phyloP scores from a whole-genome alignment of 2,113 vertebrate species.

The Nycticryphes semicollaris region DNA sequence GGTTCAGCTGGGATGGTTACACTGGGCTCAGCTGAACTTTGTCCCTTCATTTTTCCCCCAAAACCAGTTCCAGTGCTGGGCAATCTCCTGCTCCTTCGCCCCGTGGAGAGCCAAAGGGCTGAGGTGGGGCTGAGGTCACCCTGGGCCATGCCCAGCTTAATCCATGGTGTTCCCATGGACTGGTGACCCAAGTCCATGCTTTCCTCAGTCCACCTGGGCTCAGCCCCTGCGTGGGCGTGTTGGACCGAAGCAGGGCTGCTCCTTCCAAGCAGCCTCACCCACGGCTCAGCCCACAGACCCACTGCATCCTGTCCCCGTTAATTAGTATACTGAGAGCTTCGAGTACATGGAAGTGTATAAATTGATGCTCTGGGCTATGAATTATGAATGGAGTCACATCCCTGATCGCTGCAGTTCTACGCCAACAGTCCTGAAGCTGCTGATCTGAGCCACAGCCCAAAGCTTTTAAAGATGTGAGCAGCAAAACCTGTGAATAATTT shows the following conservation, averaged over 20 bases:
- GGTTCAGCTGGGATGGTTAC: neutral
- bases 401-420: neutral
- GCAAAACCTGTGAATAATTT: neutral
- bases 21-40: neutral
- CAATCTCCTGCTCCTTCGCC: neutral
- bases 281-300: neutral
- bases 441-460: neutral
- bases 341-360: neutral
- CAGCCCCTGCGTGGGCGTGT: neutral
- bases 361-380: neutral
- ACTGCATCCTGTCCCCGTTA: neutral
- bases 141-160: neutral
- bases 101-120: neutral
- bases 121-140: neutral
- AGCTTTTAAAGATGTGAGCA: neutral
- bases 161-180: neutral
- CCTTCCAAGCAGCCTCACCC: neutral
- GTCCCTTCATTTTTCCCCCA: neutral
- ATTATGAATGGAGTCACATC: slow-evolving; percentile 2
- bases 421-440: neutral
- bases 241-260: neutral
- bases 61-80: neutral
- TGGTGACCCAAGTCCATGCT: neutral
- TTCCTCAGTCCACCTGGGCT: neutral
- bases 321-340: neutral